Base-by-base conservation (phyloP, 2,888 invertebrate genomes). In the Gryllus longicercus region DNA sequence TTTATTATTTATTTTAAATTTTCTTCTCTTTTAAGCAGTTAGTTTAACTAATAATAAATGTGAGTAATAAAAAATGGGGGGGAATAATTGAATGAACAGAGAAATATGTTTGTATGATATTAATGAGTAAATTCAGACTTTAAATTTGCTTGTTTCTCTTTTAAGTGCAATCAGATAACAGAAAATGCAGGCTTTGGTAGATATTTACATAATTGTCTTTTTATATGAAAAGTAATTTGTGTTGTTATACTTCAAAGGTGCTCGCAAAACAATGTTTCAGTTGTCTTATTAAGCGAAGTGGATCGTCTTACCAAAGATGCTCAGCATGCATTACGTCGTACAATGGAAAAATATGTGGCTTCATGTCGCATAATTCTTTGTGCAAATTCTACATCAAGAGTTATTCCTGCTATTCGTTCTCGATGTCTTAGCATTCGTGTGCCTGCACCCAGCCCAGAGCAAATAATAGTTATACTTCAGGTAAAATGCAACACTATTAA, bases 301-400 rank as follows among this genome's bases (percentile, higher is more conserved):
- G 99, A 99, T 86, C 93, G 94, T 82, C 89, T 99, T 75, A 95
- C 97, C 0, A 97, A 96, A 87, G 99, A 99, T 88, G 99, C 99
- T 0, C 99, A 99, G 86, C 98, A 99, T 87, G 99, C 98, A 0
- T 88, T 99, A 78, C 92, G 99, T 84, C 92, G 99, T 77, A 99
- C 99, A 0, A 99, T 99, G 99, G 99, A 99, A 87, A 99, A 99
- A 86, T 99, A 99, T 87, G 94, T 97, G 80, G 90, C 94, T 21
- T 97, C 97, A 2, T 99, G 99, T 86, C 92, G 99, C 21, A 89
- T 99, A 8, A 96, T 99, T 84, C 90, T 99, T 0, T 96, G 96
- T 84, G 96, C 97, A 1, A 97, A 97, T 86, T 97, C 98, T 0
- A 96, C 96, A 51, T 98, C 98, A 8, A 92, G 96, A 85, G 96